phyloP scores from a whole-genome alignment of 2,113 vertebrate genomes.

The Semnornis frantzii region DNA sequence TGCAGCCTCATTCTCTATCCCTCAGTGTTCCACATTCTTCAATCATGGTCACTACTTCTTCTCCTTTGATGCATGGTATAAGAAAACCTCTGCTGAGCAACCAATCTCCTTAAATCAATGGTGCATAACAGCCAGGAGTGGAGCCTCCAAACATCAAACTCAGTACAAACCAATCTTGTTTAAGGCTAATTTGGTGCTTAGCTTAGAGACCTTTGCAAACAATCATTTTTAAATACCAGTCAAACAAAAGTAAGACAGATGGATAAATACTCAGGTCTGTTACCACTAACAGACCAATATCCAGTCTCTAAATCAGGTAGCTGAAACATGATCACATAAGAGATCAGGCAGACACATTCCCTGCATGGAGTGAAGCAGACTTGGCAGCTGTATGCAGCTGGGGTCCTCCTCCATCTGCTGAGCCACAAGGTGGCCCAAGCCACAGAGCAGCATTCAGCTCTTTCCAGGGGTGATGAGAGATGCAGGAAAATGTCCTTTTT shows the following conservation, averaged over 20 bases:
- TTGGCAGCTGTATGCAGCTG: background rate
- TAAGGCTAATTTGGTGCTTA: background rate
- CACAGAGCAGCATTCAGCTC: background rate
- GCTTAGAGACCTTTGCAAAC: background rate
- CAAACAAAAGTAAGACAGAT: background rate
- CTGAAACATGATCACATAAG: background rate
- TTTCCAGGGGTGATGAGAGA: no score
- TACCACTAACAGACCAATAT: background rate
- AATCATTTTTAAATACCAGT: background rate
- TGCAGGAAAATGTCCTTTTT: background rate
- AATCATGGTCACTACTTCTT: background rate
- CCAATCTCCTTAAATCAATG: background rate
- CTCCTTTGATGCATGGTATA: background rate
- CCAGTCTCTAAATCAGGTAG: background rate
- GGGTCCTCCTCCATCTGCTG: background rate
- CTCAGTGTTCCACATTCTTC: background rate
- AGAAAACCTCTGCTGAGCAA: background rate
- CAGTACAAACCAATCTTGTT: background rate
- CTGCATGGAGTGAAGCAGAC: background rate
- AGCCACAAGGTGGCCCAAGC: background rate
- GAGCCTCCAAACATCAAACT: background rate
- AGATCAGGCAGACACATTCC: background rate
- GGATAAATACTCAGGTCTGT: background rate
- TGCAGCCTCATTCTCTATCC: background rate
- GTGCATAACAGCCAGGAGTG: background rate